Conservation (phyloP, 2,797 vertebrate genomes). For the Myoxocephalus aenaeus region DNA sequence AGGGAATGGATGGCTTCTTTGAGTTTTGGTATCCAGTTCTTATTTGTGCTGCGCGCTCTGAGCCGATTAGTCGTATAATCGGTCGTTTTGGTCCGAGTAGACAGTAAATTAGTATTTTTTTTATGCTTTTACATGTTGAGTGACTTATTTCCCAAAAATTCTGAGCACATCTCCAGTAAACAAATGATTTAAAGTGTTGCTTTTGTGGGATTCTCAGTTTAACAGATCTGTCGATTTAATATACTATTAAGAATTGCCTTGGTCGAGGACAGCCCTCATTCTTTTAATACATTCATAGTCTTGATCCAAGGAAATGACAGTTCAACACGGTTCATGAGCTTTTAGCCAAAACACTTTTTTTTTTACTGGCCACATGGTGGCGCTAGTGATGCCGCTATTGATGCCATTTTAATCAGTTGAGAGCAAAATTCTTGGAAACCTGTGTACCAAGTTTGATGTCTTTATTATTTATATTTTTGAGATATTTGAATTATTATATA, state of each 20-base stretch:
- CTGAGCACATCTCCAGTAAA: too few relatives aligned
- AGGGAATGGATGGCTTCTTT: not conserved
- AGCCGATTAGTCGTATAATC: too few relatives aligned
- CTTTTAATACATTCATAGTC: not conserved
- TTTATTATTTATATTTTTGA: not conserved
- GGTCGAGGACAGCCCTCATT: not conserved
- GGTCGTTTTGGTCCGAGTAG: too few relatives aligned
- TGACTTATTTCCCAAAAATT: too few relatives aligned
- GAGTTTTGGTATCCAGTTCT: not conserved
- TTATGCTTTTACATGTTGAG: too few relatives aligned
- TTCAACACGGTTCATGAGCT: not conserved
- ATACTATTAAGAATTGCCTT: not conserved
- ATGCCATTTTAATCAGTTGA: not conserved
- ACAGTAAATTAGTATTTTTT: too few relatives aligned
- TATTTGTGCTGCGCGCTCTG: too few relatives aligned
- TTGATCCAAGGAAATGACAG: not conserved
- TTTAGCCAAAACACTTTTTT: not conserved
- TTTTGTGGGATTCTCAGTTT: not conserved
- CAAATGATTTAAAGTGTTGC: not conserved
- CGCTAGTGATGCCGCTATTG: not conserved
- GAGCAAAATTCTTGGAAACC: not conserved
- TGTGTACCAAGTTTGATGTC: not conserved
- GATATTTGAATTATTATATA: not conserved
- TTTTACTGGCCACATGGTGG: not conserved
- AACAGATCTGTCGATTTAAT: too few relatives aligned